Evolutionary conservation across 2,113 vertebrate genomes (phyloP).

Genomic region (Ptilonorhynchus violaceus): DNA sequence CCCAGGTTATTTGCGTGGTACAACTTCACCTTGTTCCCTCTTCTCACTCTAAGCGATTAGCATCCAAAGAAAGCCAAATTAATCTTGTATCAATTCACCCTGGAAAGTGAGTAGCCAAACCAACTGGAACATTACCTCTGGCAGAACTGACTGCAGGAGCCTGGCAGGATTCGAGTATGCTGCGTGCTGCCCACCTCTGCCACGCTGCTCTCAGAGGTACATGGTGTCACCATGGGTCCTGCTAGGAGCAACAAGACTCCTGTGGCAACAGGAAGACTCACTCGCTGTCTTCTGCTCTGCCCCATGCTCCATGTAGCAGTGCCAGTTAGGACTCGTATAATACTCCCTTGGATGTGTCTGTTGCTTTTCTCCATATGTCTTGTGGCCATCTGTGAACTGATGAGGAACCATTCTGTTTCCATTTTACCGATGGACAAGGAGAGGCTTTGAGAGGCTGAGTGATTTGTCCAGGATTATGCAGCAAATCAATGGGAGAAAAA

Average conservation of each 20-base stretch:
- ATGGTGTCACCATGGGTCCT: rapidly evolving
- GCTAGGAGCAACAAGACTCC: background rate
- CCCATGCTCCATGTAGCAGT: background rate
- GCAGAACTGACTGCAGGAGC: background rate
- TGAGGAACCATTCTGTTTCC: background rate
- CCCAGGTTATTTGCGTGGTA: background rate
- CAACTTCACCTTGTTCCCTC: background rate
- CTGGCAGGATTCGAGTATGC: background rate
- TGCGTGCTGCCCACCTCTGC: background rate
- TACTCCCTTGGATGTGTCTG: background rate
- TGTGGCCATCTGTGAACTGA: background rate
- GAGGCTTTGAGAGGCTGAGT: background rate
- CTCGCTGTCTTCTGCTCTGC: background rate
- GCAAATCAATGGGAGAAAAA: background rate
- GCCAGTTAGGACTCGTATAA: background rate
- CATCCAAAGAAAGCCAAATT: background rate
- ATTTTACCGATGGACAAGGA: background rate
- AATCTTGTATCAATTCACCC: background rate
- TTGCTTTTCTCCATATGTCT: background rate
- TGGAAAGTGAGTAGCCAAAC: background rate
- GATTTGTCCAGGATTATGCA: background rate
- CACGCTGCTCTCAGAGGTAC: background rate
- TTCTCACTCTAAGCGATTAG: background rate
- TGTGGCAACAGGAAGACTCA: background rate
- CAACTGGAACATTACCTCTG: background rate